Evolutionary conservation across 2,888 invertebrate species (phyloP).

Genomic region (Pterobdella sp.): DNA sequence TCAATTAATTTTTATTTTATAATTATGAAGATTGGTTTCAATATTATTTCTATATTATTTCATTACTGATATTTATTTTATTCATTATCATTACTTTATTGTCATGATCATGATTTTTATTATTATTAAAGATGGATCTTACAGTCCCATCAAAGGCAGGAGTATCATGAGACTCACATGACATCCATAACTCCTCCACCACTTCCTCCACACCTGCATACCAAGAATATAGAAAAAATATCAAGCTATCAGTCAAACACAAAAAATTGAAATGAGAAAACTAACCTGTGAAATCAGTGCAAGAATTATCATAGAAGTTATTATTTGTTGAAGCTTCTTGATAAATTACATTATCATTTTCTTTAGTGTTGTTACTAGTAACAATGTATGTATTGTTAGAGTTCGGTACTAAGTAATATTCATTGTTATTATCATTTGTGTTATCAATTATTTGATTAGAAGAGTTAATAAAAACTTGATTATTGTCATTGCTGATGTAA

Average conservation of each 20-base stretch:
- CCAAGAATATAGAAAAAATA: too few species aligned
- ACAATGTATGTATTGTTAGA: neutral
- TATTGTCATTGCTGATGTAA: neutral
- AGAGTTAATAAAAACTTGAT: neutral
- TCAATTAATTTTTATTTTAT: neutral
- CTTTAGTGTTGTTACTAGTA: neutral
- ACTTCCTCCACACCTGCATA: constrained; percentile 14
- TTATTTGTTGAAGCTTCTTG: neutral
- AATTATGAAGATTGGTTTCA: neutral
- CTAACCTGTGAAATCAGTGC: constrained; percentile 14
- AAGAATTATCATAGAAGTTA: constrained; percentile 2
- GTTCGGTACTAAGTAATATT: neutral
- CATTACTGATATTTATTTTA: too few species aligned
- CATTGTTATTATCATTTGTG: neutral
- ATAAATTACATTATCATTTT: neutral
- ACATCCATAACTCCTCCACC: constrained; percentile 15
- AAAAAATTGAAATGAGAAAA: too few species aligned
- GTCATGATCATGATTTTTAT: too few species aligned
- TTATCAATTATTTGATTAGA: neutral
- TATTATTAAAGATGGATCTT: too few species aligned
- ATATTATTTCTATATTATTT: too few species aligned
- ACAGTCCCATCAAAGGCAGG: neutral
- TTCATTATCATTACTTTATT: too few species aligned
- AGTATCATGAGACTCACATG: neutral
- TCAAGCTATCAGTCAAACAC: too few species aligned